These are phyloP conservation scores for Mimas tiliae DNA, from an alignment of 2,888 invertebrate genomes.

Conservation along the genomic window DNA sequence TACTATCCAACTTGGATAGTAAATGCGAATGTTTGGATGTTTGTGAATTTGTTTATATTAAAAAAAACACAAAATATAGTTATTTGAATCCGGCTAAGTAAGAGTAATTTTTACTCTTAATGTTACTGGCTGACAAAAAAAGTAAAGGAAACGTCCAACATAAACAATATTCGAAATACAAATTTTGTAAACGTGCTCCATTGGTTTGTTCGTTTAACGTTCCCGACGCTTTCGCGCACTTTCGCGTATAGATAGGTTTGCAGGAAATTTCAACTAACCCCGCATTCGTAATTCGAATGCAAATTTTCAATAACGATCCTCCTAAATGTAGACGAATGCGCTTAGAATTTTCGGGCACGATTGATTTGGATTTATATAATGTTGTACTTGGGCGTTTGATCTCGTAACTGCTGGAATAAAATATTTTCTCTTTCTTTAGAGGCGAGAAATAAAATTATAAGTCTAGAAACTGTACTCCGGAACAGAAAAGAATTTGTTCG, in stretches of 20 bases:
- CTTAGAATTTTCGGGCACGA: constrained; percentile 13
- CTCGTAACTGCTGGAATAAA: neutral
- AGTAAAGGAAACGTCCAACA: too few species aligned
- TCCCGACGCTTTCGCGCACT: neutral
- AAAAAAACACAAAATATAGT: too few species aligned
- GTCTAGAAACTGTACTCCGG: neutral
- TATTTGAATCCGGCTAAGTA: too few species aligned
- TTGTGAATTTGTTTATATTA: too few species aligned
- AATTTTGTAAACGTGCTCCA: neutral
- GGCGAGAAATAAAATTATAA: neutral
- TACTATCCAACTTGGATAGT: too few species aligned
- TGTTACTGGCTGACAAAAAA: too few species aligned
- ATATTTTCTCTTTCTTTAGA: neutral
- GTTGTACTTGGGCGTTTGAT: neutral
- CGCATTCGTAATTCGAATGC: constrained; percentile 1
- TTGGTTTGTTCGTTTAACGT: neutral
- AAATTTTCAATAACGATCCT: neutral
- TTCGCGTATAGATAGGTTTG: neutral
- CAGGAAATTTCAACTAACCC: constrained; percentile 9
- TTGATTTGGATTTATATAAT: neutral
- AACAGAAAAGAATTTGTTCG: too few species aligned
- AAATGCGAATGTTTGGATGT: too few species aligned
- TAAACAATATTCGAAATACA: constrained; percentile 11
- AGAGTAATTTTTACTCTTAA: too few species aligned
- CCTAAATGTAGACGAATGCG: neutral